Percentiles rank a stretch among this genome's conserved stretches.
These are phyloP conservation scores for Phodopus roborovskii DNA, from an alignment of 2,113 vertebrate species.

Conservation along the genomic window DNA sequence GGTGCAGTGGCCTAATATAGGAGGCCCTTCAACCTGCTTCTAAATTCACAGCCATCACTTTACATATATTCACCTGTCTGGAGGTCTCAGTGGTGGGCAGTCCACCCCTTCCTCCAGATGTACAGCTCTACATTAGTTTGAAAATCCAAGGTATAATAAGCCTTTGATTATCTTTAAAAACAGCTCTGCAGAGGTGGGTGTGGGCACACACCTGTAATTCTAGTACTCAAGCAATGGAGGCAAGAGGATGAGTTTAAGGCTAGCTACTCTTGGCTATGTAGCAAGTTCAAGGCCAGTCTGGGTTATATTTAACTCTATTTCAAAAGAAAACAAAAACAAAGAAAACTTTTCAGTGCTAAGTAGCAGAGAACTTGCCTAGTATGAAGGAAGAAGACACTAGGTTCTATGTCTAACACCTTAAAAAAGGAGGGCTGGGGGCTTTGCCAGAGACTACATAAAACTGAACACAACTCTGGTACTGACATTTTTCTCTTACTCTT, in stretches of 20 bases:
- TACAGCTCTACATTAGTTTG: background rate
- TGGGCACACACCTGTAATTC: background rate
- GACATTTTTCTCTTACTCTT: background rate
- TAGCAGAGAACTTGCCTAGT: background rate
- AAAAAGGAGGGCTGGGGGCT: background rate
- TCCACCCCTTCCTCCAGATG: background rate
- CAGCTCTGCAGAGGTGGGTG: background rate
- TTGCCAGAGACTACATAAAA: background rate
- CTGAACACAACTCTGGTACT: background rate
- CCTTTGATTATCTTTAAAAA: constrained; percentile 36
- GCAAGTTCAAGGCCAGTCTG: background rate
- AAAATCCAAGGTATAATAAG: background rate
- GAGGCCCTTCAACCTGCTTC: background rate
- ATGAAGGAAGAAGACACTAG: background rate
- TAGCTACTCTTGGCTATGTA: background rate
- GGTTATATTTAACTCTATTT: background rate
- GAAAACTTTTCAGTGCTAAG: background rate
- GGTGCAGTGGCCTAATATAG: fast-evolving
- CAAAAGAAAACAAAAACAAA: background rate
- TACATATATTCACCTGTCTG: background rate
- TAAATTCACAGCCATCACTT: background rate
- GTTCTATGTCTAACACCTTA: background rate
- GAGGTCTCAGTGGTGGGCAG: background rate
- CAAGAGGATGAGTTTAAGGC: background rate
- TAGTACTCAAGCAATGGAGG: no score